Evolutionary conservation across 2,888 invertebrate species (phyloP).

Genomic region (Syritta pipiens): DNA sequence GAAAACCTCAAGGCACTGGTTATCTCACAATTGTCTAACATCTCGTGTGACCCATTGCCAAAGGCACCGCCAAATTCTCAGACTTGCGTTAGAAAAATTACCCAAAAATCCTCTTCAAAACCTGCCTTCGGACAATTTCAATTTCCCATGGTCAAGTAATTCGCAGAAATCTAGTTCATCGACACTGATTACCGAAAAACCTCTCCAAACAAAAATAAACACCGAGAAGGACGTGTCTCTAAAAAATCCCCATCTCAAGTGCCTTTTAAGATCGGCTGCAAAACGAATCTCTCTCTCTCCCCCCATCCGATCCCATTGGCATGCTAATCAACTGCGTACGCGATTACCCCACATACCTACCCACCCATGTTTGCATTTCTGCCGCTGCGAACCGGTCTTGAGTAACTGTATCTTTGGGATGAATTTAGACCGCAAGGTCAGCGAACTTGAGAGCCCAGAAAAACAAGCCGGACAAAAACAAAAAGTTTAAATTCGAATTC

Average conservation of each 20-base stretch:
- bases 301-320: background rate
- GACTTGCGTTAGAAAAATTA: too few relatives aligned
- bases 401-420: constrained; percentile 35
- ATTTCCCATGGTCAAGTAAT: constrained; percentile 2
- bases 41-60: too few relatives aligned
- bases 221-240: constrained; percentile 7
- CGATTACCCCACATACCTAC: background rate
- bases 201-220: constrained; percentile 7
- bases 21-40: too few relatives aligned
- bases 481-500: background rate
- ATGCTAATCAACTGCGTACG: constrained; percentile 24
- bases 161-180: background rate
- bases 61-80: too few relatives aligned
- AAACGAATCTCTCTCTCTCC: constrained; percentile 25
- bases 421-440: constrained; percentile 39
- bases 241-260: constrained; percentile 15
- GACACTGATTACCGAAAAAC: background rate
- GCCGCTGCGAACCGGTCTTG: background rate
- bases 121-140: too few relatives aligned
- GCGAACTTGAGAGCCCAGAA: constrained; percentile 29
- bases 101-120: background rate
- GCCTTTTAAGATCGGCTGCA: constrained; percentile 12
- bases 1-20: too few relatives aligned
- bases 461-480: background rate
- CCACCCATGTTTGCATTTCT: constrained; percentile 8